Conservation (phyloP, 2,888 invertebrate species). For the Cantharis nigra region DNA sequence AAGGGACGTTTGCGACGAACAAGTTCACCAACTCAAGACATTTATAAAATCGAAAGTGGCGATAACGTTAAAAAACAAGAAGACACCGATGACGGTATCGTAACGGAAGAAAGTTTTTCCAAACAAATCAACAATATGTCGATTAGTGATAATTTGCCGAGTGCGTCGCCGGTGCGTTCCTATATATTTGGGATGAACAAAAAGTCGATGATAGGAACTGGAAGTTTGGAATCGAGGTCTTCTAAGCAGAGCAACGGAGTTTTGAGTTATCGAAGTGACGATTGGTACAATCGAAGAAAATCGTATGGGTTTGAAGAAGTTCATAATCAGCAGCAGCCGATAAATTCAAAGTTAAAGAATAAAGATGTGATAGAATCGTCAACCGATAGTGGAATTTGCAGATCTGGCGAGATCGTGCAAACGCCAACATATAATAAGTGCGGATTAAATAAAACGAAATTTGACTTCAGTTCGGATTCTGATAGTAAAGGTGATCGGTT, state of each 20-base stretch:
- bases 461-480: constrained; percentile 51
- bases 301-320: constrained; percentile 76
- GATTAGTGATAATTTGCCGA: constrained; percentile 41
- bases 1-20: constrained; percentile 62
- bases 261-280: constrained; percentile 56
- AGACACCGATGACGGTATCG: constrained; percentile 57
- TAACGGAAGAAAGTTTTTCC: constrained; percentile 49
- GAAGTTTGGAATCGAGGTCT: constrained; percentile 56
- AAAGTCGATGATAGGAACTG: constrained; percentile 51
- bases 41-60: constrained; percentile 36
- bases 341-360: constrained; percentile 53
- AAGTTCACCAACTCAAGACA: constrained; percentile 55
- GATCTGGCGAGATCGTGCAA: constrained; percentile 69
- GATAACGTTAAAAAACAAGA: constrained; percentile 41
- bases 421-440: constrained; percentile 47
- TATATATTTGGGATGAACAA: constrained; percentile 57
- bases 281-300: constrained; percentile 76
- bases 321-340: constrained; percentile 43
- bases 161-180: constrained; percentile 50
- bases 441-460: constrained; percentile 11
- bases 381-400: constrained; percentile 76
- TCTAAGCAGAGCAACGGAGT: constrained; percentile 51
- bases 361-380: constrained; percentile 71
- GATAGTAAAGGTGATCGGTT: constrained; percentile 32
- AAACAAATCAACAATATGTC: constrained; percentile 32